A percentile compares a stretch with the other conserved stretches of the same genome.
These are phyloP conservation scores for Chorisops tibialis DNA, from an alignment of 2,888 invertebrate species.

Conservation along the genomic window DNA sequence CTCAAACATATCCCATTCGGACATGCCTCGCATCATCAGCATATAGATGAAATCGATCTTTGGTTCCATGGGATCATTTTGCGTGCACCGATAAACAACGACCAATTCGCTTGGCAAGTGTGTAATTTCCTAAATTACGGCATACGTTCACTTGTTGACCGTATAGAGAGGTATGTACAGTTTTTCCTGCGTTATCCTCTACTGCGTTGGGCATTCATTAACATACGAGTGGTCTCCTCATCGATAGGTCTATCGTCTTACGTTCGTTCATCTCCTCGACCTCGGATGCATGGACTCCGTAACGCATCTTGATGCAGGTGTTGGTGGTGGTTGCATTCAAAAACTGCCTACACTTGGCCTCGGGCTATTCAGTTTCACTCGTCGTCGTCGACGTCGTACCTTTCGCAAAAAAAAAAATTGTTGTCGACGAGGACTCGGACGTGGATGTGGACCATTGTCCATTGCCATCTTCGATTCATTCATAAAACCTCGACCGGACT, in stretches of 20 bases:
- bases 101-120: constrained; percentile 36
- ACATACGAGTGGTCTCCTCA: constrained; percentile 34
- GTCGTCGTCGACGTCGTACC: constrained; percentile 25
- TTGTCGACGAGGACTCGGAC: too few relatives aligned
- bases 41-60: too few relatives aligned
- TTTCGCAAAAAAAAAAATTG: constrained; percentile 13
- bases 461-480: constrained; percentile 31
- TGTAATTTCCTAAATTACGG: constrained; percentile 39
- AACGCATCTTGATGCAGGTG: constrained; percentile 28
- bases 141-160: constrained; percentile 32
- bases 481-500: constrained; percentile 33
- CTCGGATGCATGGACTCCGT: background rate
- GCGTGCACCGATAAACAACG: constrained; percentile 33
- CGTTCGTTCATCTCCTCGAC: constrained; percentile 23
- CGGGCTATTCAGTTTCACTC: constrained; percentile 34
- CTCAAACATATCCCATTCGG: too few relatives aligned
- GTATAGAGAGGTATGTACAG: constrained; percentile 16
- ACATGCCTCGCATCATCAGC: too few relatives aligned
- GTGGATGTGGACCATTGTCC: too few relatives aligned
- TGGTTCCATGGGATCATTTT: background rate
- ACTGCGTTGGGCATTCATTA: constrained; percentile 33
- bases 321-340: constrained; percentile 24
- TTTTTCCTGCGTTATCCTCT: background rate
- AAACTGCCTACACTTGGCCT: constrained; percentile 27
- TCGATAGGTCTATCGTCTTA: constrained; percentile 35